Percentiles rank a stretch among this genome's conserved stretches.
These are phyloP conservation scores for Corythaeola cristata DNA, from an alignment of 2,113 vertebrate species.

Conservation along the genomic window DNA sequence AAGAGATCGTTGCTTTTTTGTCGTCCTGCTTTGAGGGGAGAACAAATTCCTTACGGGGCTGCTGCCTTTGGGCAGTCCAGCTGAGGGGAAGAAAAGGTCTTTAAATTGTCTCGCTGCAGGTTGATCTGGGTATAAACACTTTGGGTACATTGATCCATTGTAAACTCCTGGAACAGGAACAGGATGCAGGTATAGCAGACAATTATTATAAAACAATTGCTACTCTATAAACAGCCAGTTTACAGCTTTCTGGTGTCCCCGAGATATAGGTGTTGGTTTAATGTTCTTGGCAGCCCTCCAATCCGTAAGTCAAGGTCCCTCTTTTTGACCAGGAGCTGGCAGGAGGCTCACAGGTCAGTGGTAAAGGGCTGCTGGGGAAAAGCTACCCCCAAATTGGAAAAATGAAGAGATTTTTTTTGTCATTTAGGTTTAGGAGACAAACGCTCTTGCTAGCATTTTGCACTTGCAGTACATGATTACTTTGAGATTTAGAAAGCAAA, in stretches of 20 bases:
- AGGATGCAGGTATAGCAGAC: conserved; percentile 52
- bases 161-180: conserved; percentile 62
- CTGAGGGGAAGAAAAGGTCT: not conserved
- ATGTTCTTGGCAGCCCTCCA: conserved; percentile 44
- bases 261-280: conserved; percentile 22
- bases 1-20: not conserved
- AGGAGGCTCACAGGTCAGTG: not conserved
- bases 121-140: conserved; percentile 17
- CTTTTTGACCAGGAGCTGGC: not conserved
- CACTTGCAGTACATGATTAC: not conserved
- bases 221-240: conserved; percentile 33
- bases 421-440: not conserved
- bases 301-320: not conserved
- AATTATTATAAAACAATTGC: conserved; percentile 55
- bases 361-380: not conserved
- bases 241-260: conserved; percentile 30
- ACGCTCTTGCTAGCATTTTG: not conserved
- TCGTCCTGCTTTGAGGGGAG: not conserved
- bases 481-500: conserved; percentile 36
- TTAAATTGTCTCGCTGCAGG: not conserved
- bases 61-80: not conserved
- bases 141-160: conserved; percentile 45
- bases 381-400: not conserved
- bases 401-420: not conserved
- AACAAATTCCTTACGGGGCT: not conserved